phyloP scores from a whole-genome alignment of 2,113 vertebrate species.

The Condylura cristata region DNA sequence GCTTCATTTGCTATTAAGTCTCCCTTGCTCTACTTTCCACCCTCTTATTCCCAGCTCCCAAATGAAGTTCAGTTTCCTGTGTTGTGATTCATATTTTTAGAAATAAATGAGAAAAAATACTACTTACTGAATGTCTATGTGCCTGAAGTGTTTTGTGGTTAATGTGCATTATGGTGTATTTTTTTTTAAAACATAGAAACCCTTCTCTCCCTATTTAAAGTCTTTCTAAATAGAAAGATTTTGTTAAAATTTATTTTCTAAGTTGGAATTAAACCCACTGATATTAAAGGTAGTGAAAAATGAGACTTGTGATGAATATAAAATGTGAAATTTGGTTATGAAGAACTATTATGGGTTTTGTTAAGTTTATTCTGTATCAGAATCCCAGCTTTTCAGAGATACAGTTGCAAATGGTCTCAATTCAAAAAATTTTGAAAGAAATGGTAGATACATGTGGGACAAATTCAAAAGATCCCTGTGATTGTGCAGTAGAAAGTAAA shows the following conservation, averaged over 20 bases:
- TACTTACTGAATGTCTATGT: not conserved
- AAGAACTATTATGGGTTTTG: not conserved
- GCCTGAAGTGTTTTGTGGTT: not conserved
- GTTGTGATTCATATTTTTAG: not conserved
- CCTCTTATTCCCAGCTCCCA: too few relatives aligned
- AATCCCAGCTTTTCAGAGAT: not conserved
- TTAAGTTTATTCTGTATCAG: not conserved
- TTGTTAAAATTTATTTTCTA: slow-evolving; percentile 36
- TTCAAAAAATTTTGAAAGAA: slow-evolving; percentile 26
- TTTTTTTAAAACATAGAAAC: not conserved
- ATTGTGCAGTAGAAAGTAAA: not conserved
- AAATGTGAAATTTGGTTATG: slow-evolving; percentile 25
- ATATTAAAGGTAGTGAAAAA: not conserved
- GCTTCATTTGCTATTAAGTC: not conserved
- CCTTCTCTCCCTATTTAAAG: not conserved
- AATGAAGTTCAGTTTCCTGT: not conserved
- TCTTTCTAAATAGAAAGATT: slow-evolving; percentile 11
- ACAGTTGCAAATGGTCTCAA: not conserved
- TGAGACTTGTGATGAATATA: not conserved
- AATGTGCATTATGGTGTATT: not conserved
- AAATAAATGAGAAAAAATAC: not conserved
- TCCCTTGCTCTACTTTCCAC: not conserved
- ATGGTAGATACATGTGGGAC: not conserved
- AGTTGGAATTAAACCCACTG: not conserved
- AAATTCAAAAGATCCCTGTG: not conserved